These are phyloP conservation scores for Mus spicilegus DNA, from an alignment of 2,113 vertebrate genomes.

Conservation along the genomic window DNA sequence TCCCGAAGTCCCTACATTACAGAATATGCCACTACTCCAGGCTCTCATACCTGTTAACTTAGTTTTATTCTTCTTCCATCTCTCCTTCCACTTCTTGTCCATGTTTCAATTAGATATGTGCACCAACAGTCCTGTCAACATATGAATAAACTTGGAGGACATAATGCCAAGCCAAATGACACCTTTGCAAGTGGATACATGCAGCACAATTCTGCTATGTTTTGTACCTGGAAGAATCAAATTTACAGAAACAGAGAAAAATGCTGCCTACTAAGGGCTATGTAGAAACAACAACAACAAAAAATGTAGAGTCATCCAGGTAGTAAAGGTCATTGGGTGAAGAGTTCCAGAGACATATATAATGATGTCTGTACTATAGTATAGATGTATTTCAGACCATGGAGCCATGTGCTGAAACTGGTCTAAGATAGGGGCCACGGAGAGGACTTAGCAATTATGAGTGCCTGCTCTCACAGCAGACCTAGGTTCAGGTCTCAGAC, in stretches of 20 bases:
- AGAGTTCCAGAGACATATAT: background rate
- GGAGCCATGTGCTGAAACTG: background rate
- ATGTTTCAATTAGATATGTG: background rate
- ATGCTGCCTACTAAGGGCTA: background rate
- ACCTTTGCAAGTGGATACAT: background rate
- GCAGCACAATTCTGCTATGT: background rate
- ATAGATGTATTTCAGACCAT: background rate
- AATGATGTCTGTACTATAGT: background rate
- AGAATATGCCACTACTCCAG: background rate
- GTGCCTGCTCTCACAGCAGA: background rate
- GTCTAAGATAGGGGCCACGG: too few relatives aligned
- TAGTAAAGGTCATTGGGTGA: background rate
- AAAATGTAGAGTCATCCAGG: background rate
- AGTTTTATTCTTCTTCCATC: background rate
- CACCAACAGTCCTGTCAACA: background rate
- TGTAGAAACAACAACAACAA: background rate
- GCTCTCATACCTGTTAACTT: background rate
- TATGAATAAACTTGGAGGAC: background rate
- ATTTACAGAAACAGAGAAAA: background rate
- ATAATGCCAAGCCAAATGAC: background rate
- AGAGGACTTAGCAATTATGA: background rate
- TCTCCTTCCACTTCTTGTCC: background rate
- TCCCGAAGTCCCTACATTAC: background rate
- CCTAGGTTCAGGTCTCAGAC: too few relatives aligned
- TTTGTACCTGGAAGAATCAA: background rate